Base-by-base conservation (phyloP, 2,797 vertebrate genomes). In the Enteromius trimaculatus region DNA sequence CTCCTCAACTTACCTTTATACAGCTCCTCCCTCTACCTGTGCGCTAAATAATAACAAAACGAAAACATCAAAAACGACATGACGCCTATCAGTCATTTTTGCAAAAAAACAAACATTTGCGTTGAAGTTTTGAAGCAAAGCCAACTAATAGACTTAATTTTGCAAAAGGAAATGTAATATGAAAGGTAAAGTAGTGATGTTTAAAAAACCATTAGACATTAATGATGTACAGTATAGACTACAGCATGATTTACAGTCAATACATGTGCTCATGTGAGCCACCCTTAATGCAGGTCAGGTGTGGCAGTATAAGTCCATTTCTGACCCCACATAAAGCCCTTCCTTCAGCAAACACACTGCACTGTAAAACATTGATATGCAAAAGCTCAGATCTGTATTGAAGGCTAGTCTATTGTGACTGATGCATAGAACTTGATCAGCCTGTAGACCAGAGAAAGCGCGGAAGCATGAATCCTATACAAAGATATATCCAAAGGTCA, bases 341-440 rank as follows among this genome's bases (percentile, higher is more conserved):
- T 55, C 77, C 47, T 79, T 79, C n/a, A 17, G 29, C 65, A 80
- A 70, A 80, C 66, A 79, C 19, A 13, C 65, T 26, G 2, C 49
- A 42, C 14, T 42, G 42, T 26, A 68, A 53, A 79, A 44, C 3
- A 13, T 9, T n/a, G 3, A 65, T 1, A 7, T 37, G 51, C 21
- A n/a, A 39, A 53, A 80, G 49, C 16, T 55, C 66, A 58, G n/a
- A n/a, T 39, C 3, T 58, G 34, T 70, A 39, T 58, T 58, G 78
- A 37, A 37, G 34, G 34, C 34, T 42, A 16, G 44, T 16, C 44
- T 51, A 21, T 29, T 44, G 21, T 70, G 49, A 31, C 42, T 66
- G 19, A 17, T 23, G 21, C 11, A 81, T 31, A 72, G 29, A 81
- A 81, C 68, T 71, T 29, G 79, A 70, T 70, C 37, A 21, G 11